Percentiles rank a stretch among this genome's conserved stretches.
phyloP scores from a whole-genome alignment of 92 coral and sea anemone genomes.

The Muricea muricata region DNA sequence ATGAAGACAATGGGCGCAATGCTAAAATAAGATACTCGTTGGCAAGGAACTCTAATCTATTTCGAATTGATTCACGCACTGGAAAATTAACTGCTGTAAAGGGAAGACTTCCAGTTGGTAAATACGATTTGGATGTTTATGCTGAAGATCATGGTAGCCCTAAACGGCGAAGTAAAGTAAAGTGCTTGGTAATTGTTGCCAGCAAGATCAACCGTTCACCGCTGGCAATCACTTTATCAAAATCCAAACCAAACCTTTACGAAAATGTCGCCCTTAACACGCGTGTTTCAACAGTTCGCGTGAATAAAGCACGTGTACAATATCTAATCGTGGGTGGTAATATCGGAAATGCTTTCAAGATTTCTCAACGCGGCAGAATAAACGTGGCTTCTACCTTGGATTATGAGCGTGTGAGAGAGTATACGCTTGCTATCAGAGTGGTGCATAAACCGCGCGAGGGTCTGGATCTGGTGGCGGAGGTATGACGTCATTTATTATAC shows the following conservation, averaged over 20 bases:
- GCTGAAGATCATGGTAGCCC: constrained; percentile 86
- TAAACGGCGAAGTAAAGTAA: constrained; percentile 62
- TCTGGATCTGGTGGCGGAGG: constrained; percentile 73
- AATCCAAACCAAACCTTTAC: constrained; percentile 50
- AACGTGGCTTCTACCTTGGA: constrained; percentile 62
- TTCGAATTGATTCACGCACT: constrained; percentile 58
- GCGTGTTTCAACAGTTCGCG: constrained; percentile 64
- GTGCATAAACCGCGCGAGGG: constrained; percentile 39
- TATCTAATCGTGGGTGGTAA: constrained; percentile 88
- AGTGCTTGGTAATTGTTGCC: constrained; percentile 72
- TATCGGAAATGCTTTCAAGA: constrained; percentile 65
- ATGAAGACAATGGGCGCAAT: constrained; percentile 74
- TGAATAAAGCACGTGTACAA: constrained; percentile 31
- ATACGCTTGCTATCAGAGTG: constrained; percentile 78
- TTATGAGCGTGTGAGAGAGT: constrained; percentile 68
- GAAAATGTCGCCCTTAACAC: constrained; percentile 61
- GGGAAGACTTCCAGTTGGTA: constrained; percentile 48
- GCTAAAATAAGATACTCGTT: constrained; percentile 72
- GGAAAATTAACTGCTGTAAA: constrained; percentile 70
- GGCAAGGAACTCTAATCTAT: constrained; percentile 54
- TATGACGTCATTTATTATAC: constrained; percentile 10
- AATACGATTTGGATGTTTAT: constrained; percentile 68
- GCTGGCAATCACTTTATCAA: constrained; percentile 59
- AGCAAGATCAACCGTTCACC: constrained; percentile 52
- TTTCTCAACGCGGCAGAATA: constrained; percentile 68